Base-by-base conservation (phyloP, 2,797 vertebrate species). In the Amniataba percoides region DNA sequence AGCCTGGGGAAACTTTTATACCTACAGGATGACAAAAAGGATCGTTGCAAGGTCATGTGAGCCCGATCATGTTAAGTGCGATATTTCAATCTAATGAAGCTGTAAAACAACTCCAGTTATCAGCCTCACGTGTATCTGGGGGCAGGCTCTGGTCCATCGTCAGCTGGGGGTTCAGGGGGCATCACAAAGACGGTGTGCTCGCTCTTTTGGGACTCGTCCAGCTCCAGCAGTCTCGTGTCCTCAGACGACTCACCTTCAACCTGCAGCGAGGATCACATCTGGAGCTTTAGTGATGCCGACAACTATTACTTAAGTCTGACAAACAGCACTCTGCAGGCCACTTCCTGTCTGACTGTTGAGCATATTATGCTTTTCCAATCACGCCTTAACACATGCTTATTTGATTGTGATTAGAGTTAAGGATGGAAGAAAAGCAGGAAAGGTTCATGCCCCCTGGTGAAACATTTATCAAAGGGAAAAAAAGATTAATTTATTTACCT, bases 121-220 rank as follows among this genome's bases (percentile, higher is more conserved):
- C 19, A 49, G n/a, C 23, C 81, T 49, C 51, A 98, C 98, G 94
- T 97, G 94, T 97, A 99, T 83, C 92, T 95, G 52, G 92, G 84
- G 45, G 90, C 52, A 21, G 93, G 88, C 7, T 96, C 95, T 5
- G 94, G 67, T 57, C 94, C 96, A 0, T 94, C 95, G n/a, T 96
- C 94, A 19, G 85, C 49, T 0, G 96, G 93, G 5, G 97, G 96
- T 27, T 99, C 98, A 5, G 96, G 97, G 7, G 97, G 97, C 97
- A 96, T 98, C 84, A 99, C 95, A 56, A 99, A 98, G 2, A 99
- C 98, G 0, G 98, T 99, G 90, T 99, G 98, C 75, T 99, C 98
- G 68, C 98, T 99, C 89, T 96, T 99, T 86, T 97, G 98, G 40
- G 98, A 99, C 64, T 99, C 98, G 62, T 99, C 98, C 88, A 98